Base-by-base conservation (phyloP, 1,140 invertebrate species). In the Philopotamus ludificatus region DNA sequence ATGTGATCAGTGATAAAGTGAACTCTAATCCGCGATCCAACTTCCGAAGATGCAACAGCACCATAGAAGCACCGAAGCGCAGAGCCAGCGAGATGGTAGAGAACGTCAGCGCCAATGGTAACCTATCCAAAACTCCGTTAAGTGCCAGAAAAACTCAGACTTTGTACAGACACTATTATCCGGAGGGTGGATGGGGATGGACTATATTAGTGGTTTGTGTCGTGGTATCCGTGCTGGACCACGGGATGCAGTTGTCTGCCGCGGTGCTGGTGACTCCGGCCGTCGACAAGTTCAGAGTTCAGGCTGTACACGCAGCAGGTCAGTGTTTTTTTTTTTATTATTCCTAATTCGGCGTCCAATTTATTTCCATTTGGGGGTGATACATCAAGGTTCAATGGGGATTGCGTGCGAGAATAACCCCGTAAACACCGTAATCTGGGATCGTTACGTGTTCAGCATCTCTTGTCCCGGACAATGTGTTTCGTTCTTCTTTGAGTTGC, bases 121-220 rank as follows among this genome's bases (percentile, higher is more conserved):
- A 41, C n/a, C 16, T 70, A 3, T 42, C 65, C 1, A 78, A 79
- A 28, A 77, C 79, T 0, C 77, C 78, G 3, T 68, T 81, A 12
- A 74, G 78, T 9, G 78, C 78, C 3, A 73, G 79, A 1, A 79
- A 77, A 0, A 78, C 78, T 0, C 75, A 79, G 21, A 80, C 78
- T 3, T 74, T 81, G 42, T 78, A 78, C n/a, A 72, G 86, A 51
- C 86, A 90, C 63, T 90, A 89, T 75, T 91, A 90, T 73, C 89
- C 89, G 0, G 89, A 91, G 72, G 89, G 89, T 21, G 89, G 89
- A 8, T 92, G 90, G 89, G 90, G 90, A 0, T 92, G 89, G 88
- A 85, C 90, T 16, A 83, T 92, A 28, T 82, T 87, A 0, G 81
- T 84, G 2, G 88, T 88, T 45, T 84, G 86, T 41, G 82, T 87